A percentile compares a stretch with the other conserved stretches of the same genome.
These are phyloP conservation scores for Felis chaus DNA, from an alignment of 2,113 vertebrate species.

Conservation along the genomic window DNA sequence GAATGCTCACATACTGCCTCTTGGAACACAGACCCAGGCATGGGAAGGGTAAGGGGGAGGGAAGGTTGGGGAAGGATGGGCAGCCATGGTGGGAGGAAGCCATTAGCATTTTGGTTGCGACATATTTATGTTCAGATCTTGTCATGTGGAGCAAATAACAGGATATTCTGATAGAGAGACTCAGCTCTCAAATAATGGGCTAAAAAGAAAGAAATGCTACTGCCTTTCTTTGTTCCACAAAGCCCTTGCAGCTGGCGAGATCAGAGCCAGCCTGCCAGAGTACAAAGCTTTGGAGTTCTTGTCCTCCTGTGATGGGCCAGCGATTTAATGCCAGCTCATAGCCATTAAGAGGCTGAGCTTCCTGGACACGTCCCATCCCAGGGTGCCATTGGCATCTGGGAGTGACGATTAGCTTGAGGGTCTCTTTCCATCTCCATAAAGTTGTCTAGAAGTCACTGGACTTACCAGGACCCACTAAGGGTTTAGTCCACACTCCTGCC, in stretches of 20 bases:
- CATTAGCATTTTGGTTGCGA: constrained; percentile 77
- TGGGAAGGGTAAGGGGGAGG: neutral
- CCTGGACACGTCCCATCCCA: neutral
- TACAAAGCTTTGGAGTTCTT: constrained; percentile 46
- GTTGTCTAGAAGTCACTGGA: neutral
- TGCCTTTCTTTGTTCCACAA: constrained; percentile 68
- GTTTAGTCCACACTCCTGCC: neutral
- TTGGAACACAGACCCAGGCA: neutral
- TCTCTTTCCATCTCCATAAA: neutral
- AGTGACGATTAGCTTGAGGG: neutral
- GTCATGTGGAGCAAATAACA: constrained; percentile 78
- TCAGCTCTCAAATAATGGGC: constrained; percentile 64
- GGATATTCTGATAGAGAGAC: constrained; percentile 60
- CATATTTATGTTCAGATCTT: constrained; percentile 72
- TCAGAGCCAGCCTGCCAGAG: constrained; percentile 6
- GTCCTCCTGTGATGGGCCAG: constrained; percentile 4
- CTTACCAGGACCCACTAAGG: neutral
- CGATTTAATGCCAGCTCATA: neutral
- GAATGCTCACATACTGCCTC: neutral
- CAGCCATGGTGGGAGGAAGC: constrained; percentile 69
- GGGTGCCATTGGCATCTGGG: neutral
- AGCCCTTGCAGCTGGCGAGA: constrained; percentile 34
- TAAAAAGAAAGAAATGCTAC: constrained; percentile 58
- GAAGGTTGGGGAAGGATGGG: neutral
- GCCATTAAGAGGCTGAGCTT: neutral